Evolutionary conservation across 2,888 invertebrate species (phyloP).

Genomic region (Agriopis marginaria): DNA sequence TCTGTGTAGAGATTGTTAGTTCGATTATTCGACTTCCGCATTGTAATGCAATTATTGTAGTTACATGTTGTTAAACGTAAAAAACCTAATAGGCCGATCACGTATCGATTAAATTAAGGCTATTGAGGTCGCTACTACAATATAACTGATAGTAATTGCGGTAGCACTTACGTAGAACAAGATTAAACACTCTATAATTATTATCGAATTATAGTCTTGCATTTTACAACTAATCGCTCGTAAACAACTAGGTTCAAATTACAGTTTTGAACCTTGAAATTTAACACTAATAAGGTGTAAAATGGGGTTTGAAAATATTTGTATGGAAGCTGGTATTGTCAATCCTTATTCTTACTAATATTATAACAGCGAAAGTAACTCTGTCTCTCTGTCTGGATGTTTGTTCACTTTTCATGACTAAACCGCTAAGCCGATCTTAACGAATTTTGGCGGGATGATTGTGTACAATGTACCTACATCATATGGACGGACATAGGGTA

Average conservation of each 20-base stretch:
- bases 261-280: conserved; percentile 2
- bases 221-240: conserved; percentile 11
- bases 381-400: too few relatives aligned
- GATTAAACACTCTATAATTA: conserved; percentile 22
- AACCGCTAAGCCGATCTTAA: too few relatives aligned
- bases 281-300: neutral
- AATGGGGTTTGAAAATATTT: neutral
- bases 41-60: conserved; percentile 42
- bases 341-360: too few relatives aligned
- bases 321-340: neutral
- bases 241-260: conserved; percentile 4
- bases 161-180: conserved; percentile 23
- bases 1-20: conserved; percentile 34
- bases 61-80: conserved; percentile 42
- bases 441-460: too few relatives aligned
- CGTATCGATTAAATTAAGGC: conserved; percentile 45
- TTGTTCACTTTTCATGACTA: too few relatives aligned
- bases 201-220: conserved; percentile 17
- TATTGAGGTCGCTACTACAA: conserved; percentile 25
- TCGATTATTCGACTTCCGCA: conserved; percentile 44
- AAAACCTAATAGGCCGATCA: conserved; percentile 45
- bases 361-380: too few relatives aligned
- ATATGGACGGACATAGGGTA: too few relatives aligned
- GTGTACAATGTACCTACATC: too few relatives aligned
- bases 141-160: conserved; percentile 31